Evolutionary conservation across 2,888 invertebrate species (phyloP), one percentile per base, ranked within the genome.

Genomic region (Trachelus tabidus): DNA sequence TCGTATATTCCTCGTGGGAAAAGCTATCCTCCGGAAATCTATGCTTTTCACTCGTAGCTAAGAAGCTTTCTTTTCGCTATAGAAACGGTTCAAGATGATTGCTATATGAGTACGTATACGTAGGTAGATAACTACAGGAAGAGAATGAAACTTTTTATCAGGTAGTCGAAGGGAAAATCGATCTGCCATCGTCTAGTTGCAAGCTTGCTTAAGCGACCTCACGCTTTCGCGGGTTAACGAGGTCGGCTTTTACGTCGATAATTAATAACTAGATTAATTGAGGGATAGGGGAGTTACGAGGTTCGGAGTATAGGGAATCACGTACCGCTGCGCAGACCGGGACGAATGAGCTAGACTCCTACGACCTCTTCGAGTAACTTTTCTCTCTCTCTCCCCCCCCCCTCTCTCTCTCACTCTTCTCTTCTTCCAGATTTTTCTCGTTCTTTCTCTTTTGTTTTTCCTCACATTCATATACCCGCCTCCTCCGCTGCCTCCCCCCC

Each of bases 201-300:
- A 31, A 34, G 30, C 71, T 74, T 37, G 30, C 23, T 30, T 34
- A 34, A 73, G 34, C 35, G 74, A 74, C 35, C 74, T 35, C 84
- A 83, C 83, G 82, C 81, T 83, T 82, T 80, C 83, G 76, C 84
- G 85, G 87, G 84, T 86, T 85, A 88, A 87, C 85, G 85, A 85
- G 86, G 85, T 86, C 85, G 85, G 82, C 83, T 83, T 83, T 86
- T 83, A 84, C 81, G 83, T 85, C 85, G 87, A 86, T 88, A 88
- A 89, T 88, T 87, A 89, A 88, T 88, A 89, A 89, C 85, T 85
- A 86, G 86, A 88, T 89, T 88, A 86, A 89, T 89, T 85, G 85
- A 82, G 81, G 82, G 87, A 87, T 84, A 87, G 83, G 83, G 83
- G 83, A 84, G 84, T 85, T 84, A 82, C 83, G 78, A 77, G 76